Conservation (phyloP, 2,888 invertebrate genomes). For the Lordiphosa andalusiaca region DNA sequence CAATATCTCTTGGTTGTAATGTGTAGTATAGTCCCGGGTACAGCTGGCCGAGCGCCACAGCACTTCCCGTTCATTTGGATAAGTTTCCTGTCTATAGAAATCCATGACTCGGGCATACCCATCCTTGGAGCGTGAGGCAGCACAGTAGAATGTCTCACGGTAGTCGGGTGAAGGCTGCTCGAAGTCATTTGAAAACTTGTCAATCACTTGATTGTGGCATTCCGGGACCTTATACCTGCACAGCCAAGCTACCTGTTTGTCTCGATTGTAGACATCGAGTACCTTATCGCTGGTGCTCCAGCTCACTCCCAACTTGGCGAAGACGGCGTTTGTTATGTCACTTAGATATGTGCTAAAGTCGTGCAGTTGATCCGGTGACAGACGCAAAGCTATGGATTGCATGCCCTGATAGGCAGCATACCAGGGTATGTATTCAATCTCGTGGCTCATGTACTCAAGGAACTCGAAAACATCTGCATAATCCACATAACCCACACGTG, state of each 20-base stretch:
- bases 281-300: constrained; percentile 80
- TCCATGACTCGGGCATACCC: constrained; percentile 77
- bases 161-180: constrained; percentile 57
- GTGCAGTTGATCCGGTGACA: constrained; percentile 51
- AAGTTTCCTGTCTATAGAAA: constrained; percentile 82
- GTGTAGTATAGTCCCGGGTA: constrained; percentile 81
- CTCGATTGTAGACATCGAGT: constrained; percentile 83
- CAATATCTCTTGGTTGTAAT: constrained; percentile 81
- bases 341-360: constrained; percentile 79
- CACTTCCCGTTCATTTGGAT: constrained; percentile 85
- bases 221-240: constrained; percentile 83
- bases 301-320: constrained; percentile 81
- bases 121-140: constrained; percentile 38
- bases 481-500: constrained; percentile 77
- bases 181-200: constrained; percentile 62
- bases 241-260: constrained; percentile 83
- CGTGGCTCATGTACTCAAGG: constrained; percentile 85
- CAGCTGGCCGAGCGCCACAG: constrained; percentile 86
- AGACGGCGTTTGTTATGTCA: constrained; percentile 80
- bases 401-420: constrained; percentile 82
- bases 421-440: constrained; percentile 90
- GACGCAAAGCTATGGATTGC: constrained; percentile 41
- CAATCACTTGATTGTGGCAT: constrained; percentile 81
- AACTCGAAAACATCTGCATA: constrained; percentile 81
- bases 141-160: constrained; percentile 65